Percentiles rank a stretch among this genome's conserved stretches.
Evolutionary conservation across 1,140 invertebrate genomes (phyloP).

Genomic region (Geopemphigus sp.): DNA sequence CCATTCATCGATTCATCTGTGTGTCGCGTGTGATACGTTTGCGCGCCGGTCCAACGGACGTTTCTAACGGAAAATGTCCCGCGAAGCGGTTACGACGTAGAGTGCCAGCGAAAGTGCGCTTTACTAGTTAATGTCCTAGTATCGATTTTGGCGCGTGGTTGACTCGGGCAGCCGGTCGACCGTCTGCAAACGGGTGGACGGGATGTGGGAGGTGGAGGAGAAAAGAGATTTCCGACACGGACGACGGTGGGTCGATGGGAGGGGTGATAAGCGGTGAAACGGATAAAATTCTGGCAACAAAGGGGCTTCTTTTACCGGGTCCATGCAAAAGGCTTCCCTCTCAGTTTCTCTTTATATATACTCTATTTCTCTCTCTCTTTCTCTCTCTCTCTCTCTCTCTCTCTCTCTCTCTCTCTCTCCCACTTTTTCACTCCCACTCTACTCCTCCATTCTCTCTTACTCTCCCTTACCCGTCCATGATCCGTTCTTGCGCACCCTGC

Average conservation of each 20-base stretch:
- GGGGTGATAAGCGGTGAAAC: conserved; percentile 5
- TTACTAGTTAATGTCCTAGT: conserved; percentile 30
- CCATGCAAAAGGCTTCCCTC: conserved; percentile 51
- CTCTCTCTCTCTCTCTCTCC: conserved; percentile 50
- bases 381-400: conserved; percentile 48
- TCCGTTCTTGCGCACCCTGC: neutral
- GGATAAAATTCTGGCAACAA: conserved; percentile 53
- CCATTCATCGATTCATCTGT: too few species aligned
- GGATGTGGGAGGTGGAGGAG: too few species aligned
- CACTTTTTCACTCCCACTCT: conserved; percentile 25
- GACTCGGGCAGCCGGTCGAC: conserved; percentile 30
- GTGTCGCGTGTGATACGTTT: neutral
- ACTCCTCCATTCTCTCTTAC: neutral
- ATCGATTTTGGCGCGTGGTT: conserved; percentile 36
- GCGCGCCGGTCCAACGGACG: neutral
- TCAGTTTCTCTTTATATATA: conserved; percentile 37
- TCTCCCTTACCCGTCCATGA: conserved; percentile 5
- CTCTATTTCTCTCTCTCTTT: conserved; percentile 34
- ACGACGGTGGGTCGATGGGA: conserved; percentile 18
- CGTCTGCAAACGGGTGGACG: too few species aligned
- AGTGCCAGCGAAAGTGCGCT: conserved; percentile 19
- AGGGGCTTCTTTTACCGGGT: conserved; percentile 43
- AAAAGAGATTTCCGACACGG: too few species aligned
- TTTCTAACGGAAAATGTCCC: neutral
- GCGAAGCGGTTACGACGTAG: neutral